Base-by-base conservation (phyloP, 2,797 vertebrate genomes). In the Hirundo rustica region DNA sequence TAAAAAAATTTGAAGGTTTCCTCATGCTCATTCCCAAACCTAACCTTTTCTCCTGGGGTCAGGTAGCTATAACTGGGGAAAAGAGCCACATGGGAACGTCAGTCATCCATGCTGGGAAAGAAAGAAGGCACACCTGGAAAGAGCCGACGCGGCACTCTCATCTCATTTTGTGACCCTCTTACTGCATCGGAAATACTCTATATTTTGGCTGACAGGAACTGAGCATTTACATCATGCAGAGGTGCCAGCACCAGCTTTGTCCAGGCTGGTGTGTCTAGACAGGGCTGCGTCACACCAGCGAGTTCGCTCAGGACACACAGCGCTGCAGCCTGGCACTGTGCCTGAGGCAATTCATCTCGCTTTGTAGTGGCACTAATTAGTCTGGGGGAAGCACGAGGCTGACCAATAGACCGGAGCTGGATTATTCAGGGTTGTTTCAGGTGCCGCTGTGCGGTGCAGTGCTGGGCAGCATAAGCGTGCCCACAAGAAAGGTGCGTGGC, bases 231-330 rank as follows among this genome's bases (percentile, higher is more conserved):
- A 38, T 76, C 48, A 40, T 5, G 10, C 5, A 2, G 60, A 60
- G 48, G 57, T 55, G 73, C 19, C 90, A 88, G 75, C n/a, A 47
- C 9, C 30, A 74, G 48, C 34, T 60, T 13, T 77, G 78, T 18
- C 44, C 74, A 29, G 67, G 58, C 32, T 80, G 53, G n/a, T 18
- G 32, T 87, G 95, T 92, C 92, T 94, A 96, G 92, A 92, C 87
- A 72, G 29, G 1, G 4, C 67, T 88, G 74, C 17, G 51, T 93
- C 87, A 93, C 4, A 2, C n/a, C 3, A 23, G 68, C 0, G 1
- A 73, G 62, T 85, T 45, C 85, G 48, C 42, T 85, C 68, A 74
- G 78, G 92, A 80, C 85, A 77, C 48, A 45, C 60, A 71, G 66
- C 20, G 0, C 70, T 78, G 76, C 67, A 91, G 45, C 48, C 78